Conservation (phyloP, 2,113 vertebrate genomes). For the Halichoerus grypus region DNA sequence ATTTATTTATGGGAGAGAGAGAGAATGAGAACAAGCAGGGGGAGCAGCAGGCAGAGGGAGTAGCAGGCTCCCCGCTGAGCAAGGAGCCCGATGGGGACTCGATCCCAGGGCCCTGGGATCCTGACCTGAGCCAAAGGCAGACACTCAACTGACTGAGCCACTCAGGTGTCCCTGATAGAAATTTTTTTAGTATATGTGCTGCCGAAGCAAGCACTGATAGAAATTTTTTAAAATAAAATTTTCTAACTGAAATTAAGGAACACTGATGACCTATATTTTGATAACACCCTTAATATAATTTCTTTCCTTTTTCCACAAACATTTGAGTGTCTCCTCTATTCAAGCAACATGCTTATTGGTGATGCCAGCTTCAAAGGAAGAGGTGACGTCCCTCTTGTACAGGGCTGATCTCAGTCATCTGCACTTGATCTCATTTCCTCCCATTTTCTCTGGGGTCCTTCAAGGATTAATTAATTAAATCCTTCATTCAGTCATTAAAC, state of each 20-base stretch:
- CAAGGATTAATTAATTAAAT: background rate
- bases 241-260: conserved; percentile 68
- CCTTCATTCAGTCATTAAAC: background rate
- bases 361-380: background rate
- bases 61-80: background rate
- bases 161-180: background rate
- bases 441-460: background rate
- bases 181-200: too few relatives aligned
- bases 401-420: background rate
- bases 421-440: background rate
- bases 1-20: background rate
- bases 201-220: too few relatives aligned
- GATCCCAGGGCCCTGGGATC: background rate
- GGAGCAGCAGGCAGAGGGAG: background rate
- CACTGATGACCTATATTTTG: conserved; percentile 40
- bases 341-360: background rate
- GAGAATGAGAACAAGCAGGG: background rate
- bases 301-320: background rate
- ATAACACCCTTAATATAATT: conserved; percentile 40
- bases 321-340: background rate
- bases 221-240: conserved; percentile 46
- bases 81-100: background rate
- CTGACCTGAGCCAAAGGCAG: background rate
- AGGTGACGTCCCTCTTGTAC: background rate
- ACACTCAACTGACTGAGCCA: background rate